A percentile compares a stretch with the other conserved stretches of the same genome.
These are phyloP conservation scores for Callochromis pleurospilus DNA, from an alignment of 2,113 vertebrate species.

Conservation along the genomic window DNA sequence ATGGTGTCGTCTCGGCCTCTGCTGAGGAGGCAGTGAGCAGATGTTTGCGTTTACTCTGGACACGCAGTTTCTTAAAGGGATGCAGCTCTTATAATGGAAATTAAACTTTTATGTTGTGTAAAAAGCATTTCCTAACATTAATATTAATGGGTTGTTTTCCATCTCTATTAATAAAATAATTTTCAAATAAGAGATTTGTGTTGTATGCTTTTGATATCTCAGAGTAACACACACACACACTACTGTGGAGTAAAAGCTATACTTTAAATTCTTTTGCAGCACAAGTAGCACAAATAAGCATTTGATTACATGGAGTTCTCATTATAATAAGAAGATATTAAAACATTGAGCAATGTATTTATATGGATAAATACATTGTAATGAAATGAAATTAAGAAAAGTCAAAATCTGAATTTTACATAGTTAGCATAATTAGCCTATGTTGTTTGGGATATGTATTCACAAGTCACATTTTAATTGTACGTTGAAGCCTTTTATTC, in stretches of 20 bases:
- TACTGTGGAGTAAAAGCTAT: neutral
- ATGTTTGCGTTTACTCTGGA: neutral
- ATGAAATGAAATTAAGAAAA: neutral
- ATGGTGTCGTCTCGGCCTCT: neutral
- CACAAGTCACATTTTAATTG: neutral
- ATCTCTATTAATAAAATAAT: slow-evolving; percentile 25
- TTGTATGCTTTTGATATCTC: neutral
- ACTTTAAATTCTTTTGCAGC: neutral
- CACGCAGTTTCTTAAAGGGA: neutral
- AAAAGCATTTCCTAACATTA: neutral
- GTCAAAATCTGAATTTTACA: neutral
- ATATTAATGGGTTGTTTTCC: neutral
- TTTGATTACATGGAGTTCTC: neutral
- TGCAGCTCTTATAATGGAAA: neutral
- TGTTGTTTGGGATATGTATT: neutral
- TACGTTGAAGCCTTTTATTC: neutral
- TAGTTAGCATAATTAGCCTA: neutral
- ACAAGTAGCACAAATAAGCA: neutral
- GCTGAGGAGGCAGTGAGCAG: neutral
- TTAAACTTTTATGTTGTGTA: neutral
- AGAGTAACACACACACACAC: neutral
- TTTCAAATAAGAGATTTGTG: neutral
- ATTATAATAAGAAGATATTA: neutral
- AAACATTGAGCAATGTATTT: neutral
- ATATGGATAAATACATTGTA: neutral